Percentiles rank a stretch among this genome's conserved stretches.
phyloP scores from a whole-genome alignment of 2,797 vertebrate species.

The Poeciliopsis turneri region DNA sequence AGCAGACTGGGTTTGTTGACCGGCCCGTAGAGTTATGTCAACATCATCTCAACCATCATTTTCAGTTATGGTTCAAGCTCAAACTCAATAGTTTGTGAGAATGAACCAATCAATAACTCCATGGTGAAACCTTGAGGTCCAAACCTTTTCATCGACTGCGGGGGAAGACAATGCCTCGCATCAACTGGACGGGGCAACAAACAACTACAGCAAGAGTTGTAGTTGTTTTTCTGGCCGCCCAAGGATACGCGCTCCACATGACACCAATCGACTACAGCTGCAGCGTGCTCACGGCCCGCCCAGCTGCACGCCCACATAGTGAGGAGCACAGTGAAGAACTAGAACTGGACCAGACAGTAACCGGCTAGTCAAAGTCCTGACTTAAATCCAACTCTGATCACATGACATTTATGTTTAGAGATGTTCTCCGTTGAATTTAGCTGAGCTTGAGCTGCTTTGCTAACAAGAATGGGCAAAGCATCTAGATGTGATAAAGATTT shows the following conservation, averaged over 20 bases:
- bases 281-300: not conserved
- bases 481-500: not conserved
- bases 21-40: too few relatives aligned
- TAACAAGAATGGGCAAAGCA: not conserved
- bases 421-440: not conserved
- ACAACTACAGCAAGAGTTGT: not conserved
- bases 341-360: not conserved
- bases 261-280: not conserved
- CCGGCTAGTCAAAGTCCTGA: not conserved
- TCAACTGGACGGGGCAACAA: not conserved
- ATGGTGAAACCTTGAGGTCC: not conserved
- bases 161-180: not conserved
- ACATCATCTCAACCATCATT: too few relatives aligned
- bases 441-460: not conserved
- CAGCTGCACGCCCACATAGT: not conserved
- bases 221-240: not conserved
- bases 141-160: not conserved
- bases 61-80: too few relatives aligned
- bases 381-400: not conserved
- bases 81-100: too few relatives aligned
- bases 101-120: not conserved
- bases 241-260: not conserved
- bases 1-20: too few relatives aligned
- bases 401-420: not conserved
- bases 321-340: not conserved